These are phyloP conservation scores for Chamaetylas fuelleborni DNA, from an alignment of 2,113 vertebrate species.

Conservation along the genomic window DNA sequence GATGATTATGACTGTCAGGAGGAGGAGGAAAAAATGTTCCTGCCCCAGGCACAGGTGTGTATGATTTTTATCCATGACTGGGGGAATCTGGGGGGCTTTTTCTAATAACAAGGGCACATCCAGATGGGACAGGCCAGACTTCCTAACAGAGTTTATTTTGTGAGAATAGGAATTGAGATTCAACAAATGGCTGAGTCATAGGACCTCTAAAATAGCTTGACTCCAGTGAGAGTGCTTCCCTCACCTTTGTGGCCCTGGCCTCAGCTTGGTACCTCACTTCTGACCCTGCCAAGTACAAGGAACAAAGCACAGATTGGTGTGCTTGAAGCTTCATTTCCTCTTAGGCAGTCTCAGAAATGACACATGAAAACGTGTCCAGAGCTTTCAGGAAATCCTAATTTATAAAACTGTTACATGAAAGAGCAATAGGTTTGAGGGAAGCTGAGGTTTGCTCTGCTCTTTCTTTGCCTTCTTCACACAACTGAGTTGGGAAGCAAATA, in stretches of 20 bases:
- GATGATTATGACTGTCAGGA: background rate
- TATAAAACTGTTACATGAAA: background rate
- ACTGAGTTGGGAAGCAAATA: background rate
- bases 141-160: background rate
- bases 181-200: background rate
- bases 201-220: background rate
- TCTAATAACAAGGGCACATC: background rate
- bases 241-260: background rate
- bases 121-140: background rate
- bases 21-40: background rate
- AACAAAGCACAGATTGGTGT: background rate
- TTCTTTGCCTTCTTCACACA: background rate
- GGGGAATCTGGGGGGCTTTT: background rate
- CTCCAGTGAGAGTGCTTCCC: background rate
- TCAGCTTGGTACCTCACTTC: background rate
- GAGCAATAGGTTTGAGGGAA: background rate
- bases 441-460: background rate
- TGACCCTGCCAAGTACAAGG: background rate
- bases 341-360: background rate
- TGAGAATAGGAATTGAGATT: background rate
- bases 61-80: background rate
- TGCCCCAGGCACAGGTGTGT: background rate
- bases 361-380: fast-evolving
- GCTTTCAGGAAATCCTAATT: background rate
- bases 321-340: background rate